Conservation (phyloP, 2,113 vertebrate genomes). For the Bubo scandiacus region DNA sequence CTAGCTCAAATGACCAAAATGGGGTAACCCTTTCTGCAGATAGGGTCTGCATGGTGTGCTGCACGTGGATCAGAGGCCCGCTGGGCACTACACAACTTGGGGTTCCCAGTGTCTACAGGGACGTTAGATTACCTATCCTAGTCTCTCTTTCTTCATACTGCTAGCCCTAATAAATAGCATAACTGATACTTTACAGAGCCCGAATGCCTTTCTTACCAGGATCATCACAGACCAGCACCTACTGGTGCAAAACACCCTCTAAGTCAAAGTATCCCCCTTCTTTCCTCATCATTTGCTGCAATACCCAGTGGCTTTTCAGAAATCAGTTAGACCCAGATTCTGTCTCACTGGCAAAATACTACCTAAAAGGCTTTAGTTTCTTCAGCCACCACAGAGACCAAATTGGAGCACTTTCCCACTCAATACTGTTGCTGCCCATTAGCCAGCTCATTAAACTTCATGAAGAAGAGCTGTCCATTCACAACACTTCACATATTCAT, state of each 20-base stretch:
- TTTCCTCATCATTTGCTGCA: background rate
- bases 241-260: background rate
- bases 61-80: accelerated
- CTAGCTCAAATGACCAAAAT: background rate
- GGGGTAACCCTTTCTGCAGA: background rate
- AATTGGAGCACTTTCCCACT: background rate
- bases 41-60: accelerated
- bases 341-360: background rate
- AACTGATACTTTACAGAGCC: background rate
- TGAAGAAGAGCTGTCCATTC: background rate
- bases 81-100: background rate
- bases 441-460: background rate
- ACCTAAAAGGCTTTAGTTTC: background rate
- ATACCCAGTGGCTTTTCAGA: background rate
- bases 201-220: background rate
- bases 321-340: background rate
- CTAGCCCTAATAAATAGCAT: background rate
- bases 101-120: background rate
- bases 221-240: background rate
- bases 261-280: background rate
- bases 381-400: background rate
- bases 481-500: background rate
- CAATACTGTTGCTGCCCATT: background rate
- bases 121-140: background rate
- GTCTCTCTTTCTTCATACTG: background rate